Percentiles rank a stretch among this genome's conserved stretches.
Evolutionary conservation across 1,140 invertebrate species (phyloP).

Genomic region (Diachasma alloeum): DNA sequence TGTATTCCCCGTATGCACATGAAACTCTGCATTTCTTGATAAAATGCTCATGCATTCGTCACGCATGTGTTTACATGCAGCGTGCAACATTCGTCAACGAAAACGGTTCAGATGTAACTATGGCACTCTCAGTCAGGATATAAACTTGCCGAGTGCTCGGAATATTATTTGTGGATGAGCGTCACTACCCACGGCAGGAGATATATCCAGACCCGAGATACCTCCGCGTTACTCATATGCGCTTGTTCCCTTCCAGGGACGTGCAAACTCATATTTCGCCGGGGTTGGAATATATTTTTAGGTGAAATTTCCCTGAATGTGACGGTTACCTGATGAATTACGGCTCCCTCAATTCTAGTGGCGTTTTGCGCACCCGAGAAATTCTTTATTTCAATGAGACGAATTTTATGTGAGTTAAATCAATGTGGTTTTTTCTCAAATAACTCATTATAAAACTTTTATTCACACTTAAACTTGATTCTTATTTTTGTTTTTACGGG

Average conservation of each 20-base stretch:
- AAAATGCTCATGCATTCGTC: not conserved
- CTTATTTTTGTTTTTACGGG: too few species aligned
- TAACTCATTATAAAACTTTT: too few species aligned
- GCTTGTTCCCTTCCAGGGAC: not conserved
- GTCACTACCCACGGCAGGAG: not conserved
- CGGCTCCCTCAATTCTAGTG: too few species aligned
- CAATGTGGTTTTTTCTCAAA: too few species aligned
- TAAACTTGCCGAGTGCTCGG: conserved; percentile 13
- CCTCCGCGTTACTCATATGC: not conserved
- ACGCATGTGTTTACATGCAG: not conserved
- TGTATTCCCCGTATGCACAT: not conserved
- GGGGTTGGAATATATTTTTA: not conserved
- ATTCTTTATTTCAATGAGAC: too few species aligned
- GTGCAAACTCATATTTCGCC: not conserved
- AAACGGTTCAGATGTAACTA: not conserved
- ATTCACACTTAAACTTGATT: too few species aligned
- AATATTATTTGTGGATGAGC: conserved; percentile 23
- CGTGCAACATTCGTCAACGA: not conserved
- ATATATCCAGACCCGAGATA: not conserved
- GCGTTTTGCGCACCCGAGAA: too few species aligned
- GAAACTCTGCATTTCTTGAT: conserved; percentile 28
- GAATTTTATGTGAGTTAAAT: too few species aligned
- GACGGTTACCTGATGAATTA: not conserved
- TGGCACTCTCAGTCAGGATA: not conserved
- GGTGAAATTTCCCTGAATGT: not conserved